Conservation (phyloP, 2,797 vertebrate genomes). For the Anolis apletophallus region DNA sequence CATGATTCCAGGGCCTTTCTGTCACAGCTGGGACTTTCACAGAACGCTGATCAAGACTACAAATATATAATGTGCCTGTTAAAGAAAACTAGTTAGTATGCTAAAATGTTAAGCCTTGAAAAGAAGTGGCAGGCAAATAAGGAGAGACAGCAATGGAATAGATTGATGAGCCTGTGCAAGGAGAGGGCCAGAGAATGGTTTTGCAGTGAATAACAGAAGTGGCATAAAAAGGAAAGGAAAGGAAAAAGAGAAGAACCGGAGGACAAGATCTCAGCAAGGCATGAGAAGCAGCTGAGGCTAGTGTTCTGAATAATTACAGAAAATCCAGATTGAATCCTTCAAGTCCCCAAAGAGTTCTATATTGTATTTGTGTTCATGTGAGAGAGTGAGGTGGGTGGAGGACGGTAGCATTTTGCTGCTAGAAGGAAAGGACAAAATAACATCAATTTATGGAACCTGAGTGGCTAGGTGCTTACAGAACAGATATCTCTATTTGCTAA, state of each 20-base stretch:
- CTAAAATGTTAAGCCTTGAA: slow-evolving; percentile 12
- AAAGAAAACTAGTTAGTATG: slow-evolving; percentile 24
- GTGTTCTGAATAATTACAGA: neutral
- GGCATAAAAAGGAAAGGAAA: neutral
- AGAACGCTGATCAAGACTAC: slow-evolving; percentile 19
- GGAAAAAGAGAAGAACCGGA: neutral
- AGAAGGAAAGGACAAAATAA: neutral
- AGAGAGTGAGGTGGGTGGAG: neutral
- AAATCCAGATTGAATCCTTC: neutral
- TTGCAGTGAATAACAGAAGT: neutral
- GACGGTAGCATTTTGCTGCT: neutral
- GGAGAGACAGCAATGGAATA: slow-evolving; percentile 8
- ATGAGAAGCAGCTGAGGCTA: neutral
- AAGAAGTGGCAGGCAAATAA: slow-evolving; percentile 11
- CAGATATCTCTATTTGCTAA: neutral
- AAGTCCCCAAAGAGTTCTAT: neutral
- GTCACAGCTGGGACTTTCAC: slow-evolving; percentile 41
- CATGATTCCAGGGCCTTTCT: slow-evolving; percentile 21
- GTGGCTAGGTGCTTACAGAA: neutral
- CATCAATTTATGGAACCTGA: neutral
- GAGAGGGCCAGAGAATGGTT: neutral
- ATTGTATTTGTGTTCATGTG: neutral
- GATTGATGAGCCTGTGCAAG: neutral
- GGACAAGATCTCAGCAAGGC: neutral
- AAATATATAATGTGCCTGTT: slow-evolving; percentile 13